Percentiles rank a stretch among this genome's conserved stretches.
Evolutionary conservation across 2,113 vertebrate genomes (phyloP).

Genomic region (Geococcyx californianus): DNA sequence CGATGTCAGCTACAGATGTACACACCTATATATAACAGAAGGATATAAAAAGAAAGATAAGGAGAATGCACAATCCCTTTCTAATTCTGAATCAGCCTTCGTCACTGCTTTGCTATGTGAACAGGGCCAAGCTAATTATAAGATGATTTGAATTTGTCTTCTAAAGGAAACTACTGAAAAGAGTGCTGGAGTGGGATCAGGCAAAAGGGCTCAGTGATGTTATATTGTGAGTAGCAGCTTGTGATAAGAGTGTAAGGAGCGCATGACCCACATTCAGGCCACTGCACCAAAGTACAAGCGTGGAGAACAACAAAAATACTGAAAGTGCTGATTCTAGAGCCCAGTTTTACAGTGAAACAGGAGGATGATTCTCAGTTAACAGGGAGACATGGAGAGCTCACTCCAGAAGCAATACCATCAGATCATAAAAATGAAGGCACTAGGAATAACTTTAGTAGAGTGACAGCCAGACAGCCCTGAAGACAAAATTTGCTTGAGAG

Average conservation of each 20-base stretch:
- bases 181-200: background rate
- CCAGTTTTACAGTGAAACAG: background rate
- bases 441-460: background rate
- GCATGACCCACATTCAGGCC: background rate
- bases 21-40: slow-evolving; percentile 9
- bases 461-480: background rate
- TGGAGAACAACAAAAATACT: background rate
- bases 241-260: background rate
- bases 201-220: background rate
- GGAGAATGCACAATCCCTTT: background rate
- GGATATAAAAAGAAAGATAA: slow-evolving; percentile 29
- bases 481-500: background rate
- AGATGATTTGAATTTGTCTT: background rate
- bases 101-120: background rate
- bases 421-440: background rate
- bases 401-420: background rate
- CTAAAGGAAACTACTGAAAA: background rate
- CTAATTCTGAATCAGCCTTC: slow-evolving; percentile 5
- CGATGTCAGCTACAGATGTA: background rate
- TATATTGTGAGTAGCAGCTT: background rate
- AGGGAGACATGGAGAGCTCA: background rate
- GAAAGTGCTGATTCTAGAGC: background rate
- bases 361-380: background rate
- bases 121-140: background rate
- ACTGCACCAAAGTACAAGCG: accelerated